Evolutionary conservation across 2,888 invertebrate genomes (phyloP).

Genomic region (Prenolepis imparis): DNA sequence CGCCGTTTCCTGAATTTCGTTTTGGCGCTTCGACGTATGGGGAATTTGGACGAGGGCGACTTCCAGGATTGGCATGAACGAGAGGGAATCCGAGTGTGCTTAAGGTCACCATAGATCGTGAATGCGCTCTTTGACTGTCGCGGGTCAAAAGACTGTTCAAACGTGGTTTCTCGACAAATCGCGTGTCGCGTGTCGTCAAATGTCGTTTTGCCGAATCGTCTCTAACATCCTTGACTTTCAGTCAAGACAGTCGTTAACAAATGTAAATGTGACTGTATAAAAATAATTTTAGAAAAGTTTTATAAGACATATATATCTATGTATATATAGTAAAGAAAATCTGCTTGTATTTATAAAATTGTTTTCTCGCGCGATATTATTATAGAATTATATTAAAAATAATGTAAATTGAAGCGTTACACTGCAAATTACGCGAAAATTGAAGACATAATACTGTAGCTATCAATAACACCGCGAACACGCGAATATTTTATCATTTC

Average conservation of each 20-base stretch:
- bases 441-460: constrained; percentile 22
- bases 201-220: constrained; percentile 2
- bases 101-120: constrained; percentile 14
- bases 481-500: constrained; percentile 70
- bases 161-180: not conserved
- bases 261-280: not conserved
- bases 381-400: not conserved
- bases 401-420: not conserved
- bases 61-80: not conserved
- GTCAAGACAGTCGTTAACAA: not conserved
- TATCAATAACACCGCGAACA: constrained; percentile 27
- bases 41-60: not conserved
- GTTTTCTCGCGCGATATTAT: not conserved
- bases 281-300: not conserved
- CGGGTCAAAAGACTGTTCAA: constrained; percentile 37
- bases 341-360: not conserved
- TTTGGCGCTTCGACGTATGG: constrained; percentile 27
- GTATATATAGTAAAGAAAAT: not conserved
- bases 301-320: not conserved
- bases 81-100: constrained; percentile 27
- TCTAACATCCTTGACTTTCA: not conserved
- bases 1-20: constrained; percentile 67
- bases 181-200: constrained; percentile 3
- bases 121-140: constrained; percentile 39
- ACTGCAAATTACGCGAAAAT: constrained; percentile 29